Evolutionary conservation across 2,888 invertebrate species (phyloP).

Genomic region (Temnothorax unifasciatus): DNA sequence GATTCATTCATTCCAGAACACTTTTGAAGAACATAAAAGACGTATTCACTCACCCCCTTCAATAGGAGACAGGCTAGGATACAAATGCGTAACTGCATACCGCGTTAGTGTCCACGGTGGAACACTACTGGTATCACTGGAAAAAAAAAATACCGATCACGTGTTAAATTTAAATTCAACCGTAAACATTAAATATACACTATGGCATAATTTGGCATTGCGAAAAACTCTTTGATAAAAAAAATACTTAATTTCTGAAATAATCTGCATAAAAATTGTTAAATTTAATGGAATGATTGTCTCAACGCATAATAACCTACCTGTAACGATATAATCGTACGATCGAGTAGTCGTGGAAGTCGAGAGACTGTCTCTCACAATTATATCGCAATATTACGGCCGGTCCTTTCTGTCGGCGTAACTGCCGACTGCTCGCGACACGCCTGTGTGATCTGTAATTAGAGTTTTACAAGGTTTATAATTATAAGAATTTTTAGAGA

Average conservation of each 20-base stretch:
- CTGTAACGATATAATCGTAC: conserved; percentile 28
- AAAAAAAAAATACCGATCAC: conserved; percentile 46
- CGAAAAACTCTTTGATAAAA: neutral
- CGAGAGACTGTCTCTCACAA: neutral
- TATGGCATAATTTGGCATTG: neutral
- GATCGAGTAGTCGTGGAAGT: neutral
- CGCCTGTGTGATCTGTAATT: conserved; percentile 51
- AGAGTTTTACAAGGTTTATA: conserved; percentile 6
- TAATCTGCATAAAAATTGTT: neutral
- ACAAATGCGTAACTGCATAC: conserved; percentile 87
- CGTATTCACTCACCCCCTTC: conserved; percentile 86
- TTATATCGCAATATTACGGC: neutral
- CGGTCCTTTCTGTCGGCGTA: neutral
- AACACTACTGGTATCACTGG: conserved; percentile 73
- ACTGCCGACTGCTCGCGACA: conserved; percentile 2
- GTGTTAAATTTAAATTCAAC: neutral
- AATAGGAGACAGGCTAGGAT: conserved; percentile 87
- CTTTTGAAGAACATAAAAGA: neutral
- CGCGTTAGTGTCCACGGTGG: conserved; percentile 84
- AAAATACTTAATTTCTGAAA: neutral
- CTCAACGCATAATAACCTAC: conserved; percentile 9
- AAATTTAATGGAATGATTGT: neutral
- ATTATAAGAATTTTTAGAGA: neutral
- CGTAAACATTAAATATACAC: neutral
- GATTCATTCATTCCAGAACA: neutral